Percentiles rank a stretch among this genome's conserved stretches.
These are phyloP conservation scores for Apocheima hispidaria DNA, from an alignment of 2,888 invertebrate genomes.

Conservation along the genomic window DNA sequence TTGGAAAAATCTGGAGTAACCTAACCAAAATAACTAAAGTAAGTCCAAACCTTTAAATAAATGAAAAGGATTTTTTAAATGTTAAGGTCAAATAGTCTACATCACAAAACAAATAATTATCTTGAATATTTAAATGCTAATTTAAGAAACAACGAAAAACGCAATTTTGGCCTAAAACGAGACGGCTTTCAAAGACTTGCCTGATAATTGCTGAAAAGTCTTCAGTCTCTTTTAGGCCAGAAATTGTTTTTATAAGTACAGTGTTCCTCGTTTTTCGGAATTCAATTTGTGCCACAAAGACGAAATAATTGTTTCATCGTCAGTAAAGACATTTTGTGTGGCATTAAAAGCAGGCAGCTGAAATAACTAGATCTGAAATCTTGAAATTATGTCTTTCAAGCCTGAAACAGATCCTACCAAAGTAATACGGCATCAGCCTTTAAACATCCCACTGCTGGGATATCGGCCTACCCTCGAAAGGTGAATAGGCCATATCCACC, in stretches of 20 bases:
- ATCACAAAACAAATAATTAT: conserved; percentile 8
- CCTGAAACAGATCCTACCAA: not conserved
- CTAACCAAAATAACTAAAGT: too few species aligned
- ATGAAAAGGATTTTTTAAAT: not conserved
- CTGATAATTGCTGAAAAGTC: conserved; percentile 33
- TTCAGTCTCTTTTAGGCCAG: conserved; percentile 24
- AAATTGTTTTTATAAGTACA: conserved; percentile 37
- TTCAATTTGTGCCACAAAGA: conserved; percentile 33
- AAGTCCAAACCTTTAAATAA: too few species aligned
- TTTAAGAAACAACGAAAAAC: conserved; percentile 25
- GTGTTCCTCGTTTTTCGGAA: conserved; percentile 30
- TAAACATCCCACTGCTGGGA: too few species aligned
- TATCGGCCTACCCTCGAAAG: too few species aligned
- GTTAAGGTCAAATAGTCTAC: not conserved
- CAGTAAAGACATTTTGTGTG: conserved; percentile 18
- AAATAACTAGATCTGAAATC: conserved; percentile 16
- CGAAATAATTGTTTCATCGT: conserved; percentile 29
- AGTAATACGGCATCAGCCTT: too few species aligned
- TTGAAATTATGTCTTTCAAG: conserved; percentile 3
- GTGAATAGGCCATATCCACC: too few species aligned
- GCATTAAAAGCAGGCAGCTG: conserved; percentile 9
- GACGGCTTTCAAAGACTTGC: conserved; percentile 21
- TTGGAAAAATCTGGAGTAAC: too few species aligned
- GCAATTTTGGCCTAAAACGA: conserved; percentile 14
- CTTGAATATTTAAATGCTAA: conserved; percentile 26